A percentile compares a stretch with the other conserved stretches of the same genome.
Conservation (phyloP, 2,113 vertebrate genomes). For the Elaphurus davidianus region DNA sequence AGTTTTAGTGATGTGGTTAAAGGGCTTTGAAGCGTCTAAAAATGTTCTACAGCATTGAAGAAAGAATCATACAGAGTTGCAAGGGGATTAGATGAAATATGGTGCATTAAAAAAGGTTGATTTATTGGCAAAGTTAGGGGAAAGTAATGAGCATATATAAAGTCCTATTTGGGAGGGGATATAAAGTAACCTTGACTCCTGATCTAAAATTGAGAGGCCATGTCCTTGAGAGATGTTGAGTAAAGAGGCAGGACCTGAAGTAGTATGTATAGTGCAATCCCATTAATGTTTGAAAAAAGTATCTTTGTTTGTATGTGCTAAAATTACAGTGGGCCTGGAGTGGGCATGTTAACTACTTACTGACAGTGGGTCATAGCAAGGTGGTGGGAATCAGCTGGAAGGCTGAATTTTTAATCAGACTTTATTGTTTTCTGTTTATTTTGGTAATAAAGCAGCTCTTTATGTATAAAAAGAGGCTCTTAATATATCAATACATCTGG, state of each 20-base stretch:
- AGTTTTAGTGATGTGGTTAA: background rate
- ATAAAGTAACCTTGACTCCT: background rate
- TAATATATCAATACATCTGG: background rate
- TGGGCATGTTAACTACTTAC: background rate
- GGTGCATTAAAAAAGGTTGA: background rate
- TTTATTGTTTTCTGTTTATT: background rate
- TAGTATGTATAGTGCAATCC: background rate
- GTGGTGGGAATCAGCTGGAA: background rate
- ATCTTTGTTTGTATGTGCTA: background rate
- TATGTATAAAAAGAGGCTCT: background rate
- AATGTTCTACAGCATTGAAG: background rate
- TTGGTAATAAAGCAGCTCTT: slow-evolving; percentile 24
- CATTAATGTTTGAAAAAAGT: background rate
- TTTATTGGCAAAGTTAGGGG: background rate
- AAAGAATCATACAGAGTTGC: background rate
- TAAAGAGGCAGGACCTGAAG: background rate
- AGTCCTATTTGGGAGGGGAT: background rate
- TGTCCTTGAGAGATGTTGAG: background rate
- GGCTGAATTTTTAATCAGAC: background rate
- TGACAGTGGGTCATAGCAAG: background rate
- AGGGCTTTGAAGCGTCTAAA: slow-evolving; percentile 16
- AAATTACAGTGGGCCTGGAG: background rate
- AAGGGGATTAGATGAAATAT: background rate
- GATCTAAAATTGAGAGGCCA: background rate
- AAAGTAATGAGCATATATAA: background rate